Conservation (phyloP, 2,888 invertebrate species). For the Drosophila hawaiiensis region DNA sequence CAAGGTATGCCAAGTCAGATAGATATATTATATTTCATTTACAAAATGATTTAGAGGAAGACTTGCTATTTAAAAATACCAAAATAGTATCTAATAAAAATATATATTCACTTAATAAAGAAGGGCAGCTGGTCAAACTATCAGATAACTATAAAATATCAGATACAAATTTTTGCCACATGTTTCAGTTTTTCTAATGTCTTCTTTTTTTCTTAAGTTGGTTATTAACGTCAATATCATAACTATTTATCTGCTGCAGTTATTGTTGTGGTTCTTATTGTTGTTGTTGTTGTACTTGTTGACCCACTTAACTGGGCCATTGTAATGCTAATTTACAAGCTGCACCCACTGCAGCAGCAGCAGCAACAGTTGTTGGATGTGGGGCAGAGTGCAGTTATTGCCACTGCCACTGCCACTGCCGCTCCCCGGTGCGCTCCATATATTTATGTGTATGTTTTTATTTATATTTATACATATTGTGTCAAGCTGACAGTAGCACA, state of each 20-base stretch:
- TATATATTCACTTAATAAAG: too few species aligned
- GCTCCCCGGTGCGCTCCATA: constrained; percentile 47
- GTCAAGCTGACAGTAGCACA: constrained; percentile 73
- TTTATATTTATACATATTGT: constrained; percentile 55
- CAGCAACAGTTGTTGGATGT: constrained; percentile 35
- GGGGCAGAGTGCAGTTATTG: constrained; percentile 26
- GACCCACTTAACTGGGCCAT: constrained; percentile 67
- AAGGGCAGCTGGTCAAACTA: background rate
- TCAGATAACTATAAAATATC: background rate
- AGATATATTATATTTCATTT: background rate
- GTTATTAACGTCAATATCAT: constrained; percentile 1
- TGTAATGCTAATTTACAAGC: constrained; percentile 76
- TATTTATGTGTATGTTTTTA: constrained; percentile 24
- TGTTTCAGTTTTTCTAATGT: background rate
- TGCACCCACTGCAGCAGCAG: constrained; percentile 58
- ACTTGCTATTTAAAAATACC: background rate
- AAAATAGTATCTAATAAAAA: background rate
- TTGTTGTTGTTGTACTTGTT: constrained; percentile 39
- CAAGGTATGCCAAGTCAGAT: background rate
- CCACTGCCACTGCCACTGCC: constrained; percentile 28
- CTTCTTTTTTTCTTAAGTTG: constrained; percentile 14
- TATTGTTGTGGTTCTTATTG: constrained; percentile 2
- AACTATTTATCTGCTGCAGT: background rate
- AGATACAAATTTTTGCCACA: background rate
- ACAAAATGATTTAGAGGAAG: background rate